Conservation (phyloP, 2,888 invertebrate genomes). For the Trileptium ribeirensis region DNA sequence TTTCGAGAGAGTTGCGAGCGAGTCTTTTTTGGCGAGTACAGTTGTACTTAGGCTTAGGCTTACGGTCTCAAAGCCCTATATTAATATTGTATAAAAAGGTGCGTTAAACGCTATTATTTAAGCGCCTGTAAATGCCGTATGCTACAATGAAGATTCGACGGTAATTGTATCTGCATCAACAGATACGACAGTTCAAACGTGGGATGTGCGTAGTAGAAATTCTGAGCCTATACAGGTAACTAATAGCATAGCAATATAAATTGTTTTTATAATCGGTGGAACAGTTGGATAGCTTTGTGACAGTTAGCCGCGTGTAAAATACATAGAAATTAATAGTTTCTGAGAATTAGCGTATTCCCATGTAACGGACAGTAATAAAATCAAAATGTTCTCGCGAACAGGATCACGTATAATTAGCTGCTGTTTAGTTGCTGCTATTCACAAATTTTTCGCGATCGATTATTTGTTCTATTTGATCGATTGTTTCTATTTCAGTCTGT, state of each 20-base stretch:
- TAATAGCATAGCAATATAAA: neutral
- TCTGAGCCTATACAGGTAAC: conserved; percentile 67
- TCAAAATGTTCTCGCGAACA: too few species aligned
- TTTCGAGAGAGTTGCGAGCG: too few species aligned
- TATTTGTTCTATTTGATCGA: too few species aligned
- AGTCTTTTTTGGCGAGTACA: too few species aligned
- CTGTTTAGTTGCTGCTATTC: too few species aligned
- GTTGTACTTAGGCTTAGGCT: too few species aligned
- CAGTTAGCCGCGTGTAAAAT: neutral
- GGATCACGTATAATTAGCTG: too few species aligned
- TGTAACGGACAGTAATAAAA: neutral
- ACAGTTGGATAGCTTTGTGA: neutral
- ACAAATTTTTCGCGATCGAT: too few species aligned
- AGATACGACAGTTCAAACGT: conserved; percentile 83
- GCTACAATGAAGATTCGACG: conserved; percentile 88
- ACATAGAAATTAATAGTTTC: neutral
- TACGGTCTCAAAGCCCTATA: too few species aligned
- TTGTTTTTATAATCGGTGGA: neutral
- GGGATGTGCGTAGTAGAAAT: conserved; percentile 67
- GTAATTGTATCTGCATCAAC: conserved; percentile 83
- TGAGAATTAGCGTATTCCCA: neutral
- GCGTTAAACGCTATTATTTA: too few species aligned
- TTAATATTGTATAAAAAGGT: too few species aligned
- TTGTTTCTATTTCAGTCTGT: too few species aligned
- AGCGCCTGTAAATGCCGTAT: conserved; percentile 70